Conservation (phyloP, 2,797 vertebrate species). For the Myoxocephalus aenaeus region DNA sequence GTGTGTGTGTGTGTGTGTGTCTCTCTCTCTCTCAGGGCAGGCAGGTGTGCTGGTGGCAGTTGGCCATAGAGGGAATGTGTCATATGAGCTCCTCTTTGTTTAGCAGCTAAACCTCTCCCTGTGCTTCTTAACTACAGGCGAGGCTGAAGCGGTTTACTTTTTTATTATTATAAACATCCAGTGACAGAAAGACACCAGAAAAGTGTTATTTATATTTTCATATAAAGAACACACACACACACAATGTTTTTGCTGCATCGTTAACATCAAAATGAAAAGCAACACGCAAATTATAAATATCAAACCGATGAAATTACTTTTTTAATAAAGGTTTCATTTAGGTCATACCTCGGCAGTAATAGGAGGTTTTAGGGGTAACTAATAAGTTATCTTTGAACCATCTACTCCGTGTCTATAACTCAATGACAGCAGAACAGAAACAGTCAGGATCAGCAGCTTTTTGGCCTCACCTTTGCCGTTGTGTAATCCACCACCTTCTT, state of each 20-base stretch:
- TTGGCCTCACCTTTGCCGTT: slow-evolving; percentile 92
- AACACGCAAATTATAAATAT: not conserved
- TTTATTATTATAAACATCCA: too few relatives aligned
- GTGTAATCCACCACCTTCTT: slow-evolving; percentile 99
- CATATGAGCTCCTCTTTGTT: not conserved
- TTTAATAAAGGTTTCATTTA: too few relatives aligned
- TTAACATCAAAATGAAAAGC: not conserved
- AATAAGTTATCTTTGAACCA: not conserved
- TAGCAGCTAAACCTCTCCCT: not conserved
- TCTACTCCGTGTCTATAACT: not conserved
- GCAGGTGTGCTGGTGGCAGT: not conserved
- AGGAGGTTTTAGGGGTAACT: too few relatives aligned
- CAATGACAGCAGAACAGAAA: not conserved
- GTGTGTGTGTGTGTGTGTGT: too few relatives aligned
- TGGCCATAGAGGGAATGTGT: not conserved
- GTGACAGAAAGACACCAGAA: too few relatives aligned
- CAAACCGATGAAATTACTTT: not conserved
- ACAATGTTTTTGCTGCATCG: too few relatives aligned
- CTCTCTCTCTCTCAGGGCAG: not conserved
- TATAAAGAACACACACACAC: too few relatives aligned
- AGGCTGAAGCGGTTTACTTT: too few relatives aligned
- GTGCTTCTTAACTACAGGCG: too few relatives aligned
- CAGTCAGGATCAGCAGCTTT: not conserved
- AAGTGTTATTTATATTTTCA: not conserved
- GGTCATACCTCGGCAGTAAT: not conserved